Evolutionary conservation across 2,888 invertebrate species (phyloP).

Genomic region (Platycnemis pennipes): DNA sequence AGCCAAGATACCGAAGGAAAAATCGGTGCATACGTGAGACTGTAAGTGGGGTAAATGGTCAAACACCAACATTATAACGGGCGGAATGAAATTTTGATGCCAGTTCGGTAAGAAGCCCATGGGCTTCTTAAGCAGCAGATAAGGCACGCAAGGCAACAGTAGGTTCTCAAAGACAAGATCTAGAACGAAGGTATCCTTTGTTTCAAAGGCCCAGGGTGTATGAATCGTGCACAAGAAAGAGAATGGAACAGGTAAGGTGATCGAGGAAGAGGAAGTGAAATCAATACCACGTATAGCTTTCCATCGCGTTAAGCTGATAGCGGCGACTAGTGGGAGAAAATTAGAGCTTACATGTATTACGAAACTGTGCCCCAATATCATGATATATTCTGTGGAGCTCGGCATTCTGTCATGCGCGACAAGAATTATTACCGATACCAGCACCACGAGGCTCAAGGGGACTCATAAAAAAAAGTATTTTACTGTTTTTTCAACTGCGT

Average conservation of each 20-base stretch:
- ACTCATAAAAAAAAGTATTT: neutral
- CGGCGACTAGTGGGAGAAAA: neutral
- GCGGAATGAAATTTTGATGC: constrained; percentile 53
- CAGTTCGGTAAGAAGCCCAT: constrained; percentile 39
- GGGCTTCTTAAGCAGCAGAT: constrained; percentile 45
- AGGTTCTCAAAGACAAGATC: constrained; percentile 62
- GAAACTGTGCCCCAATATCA: neutral
- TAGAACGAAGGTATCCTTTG: constrained; percentile 23
- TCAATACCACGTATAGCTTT: constrained; percentile 46
- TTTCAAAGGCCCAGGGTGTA: constrained; percentile 33
- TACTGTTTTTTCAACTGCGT: too few species aligned
- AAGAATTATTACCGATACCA: neutral
- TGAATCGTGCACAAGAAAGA: constrained; percentile 49
- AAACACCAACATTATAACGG: constrained; percentile 42
- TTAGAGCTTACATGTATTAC: neutral
- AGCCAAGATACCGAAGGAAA: constrained; percentile 17
- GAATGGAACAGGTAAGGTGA: constrained; percentile 57
- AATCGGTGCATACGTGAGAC: constrained; percentile 49
- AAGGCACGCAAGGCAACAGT: constrained; percentile 49
- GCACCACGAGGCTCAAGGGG: neutral
- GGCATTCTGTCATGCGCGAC: neutral
- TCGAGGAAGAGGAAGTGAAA: constrained; percentile 50
- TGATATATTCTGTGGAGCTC: neutral
- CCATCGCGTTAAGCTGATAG: neutral
- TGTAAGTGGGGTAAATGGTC: constrained; percentile 60